Evolutionary conservation across 2,113 vertebrate species (phyloP), one percentile per base, ranked within the genome.

Genomic region (Garra rufa): DNA sequence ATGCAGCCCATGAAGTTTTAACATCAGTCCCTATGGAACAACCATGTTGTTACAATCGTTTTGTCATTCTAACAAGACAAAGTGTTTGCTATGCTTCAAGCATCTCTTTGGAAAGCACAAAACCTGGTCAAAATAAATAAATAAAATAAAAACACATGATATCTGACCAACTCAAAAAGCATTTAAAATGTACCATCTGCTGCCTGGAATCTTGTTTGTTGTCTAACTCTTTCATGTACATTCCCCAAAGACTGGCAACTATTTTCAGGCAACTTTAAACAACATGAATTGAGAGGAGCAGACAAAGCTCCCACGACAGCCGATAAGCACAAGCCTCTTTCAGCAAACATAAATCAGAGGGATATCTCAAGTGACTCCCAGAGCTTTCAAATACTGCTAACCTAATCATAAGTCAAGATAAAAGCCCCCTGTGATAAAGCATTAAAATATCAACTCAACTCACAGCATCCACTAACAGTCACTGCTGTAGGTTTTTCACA

Each of bases 341-440:
- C 85, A 88, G 87, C 41, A 79, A 82, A 74, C 84, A 88, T 46
- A 55, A 90, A 90, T 85, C 8, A 69, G 52, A 28, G 76, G 81
- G 26, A 90, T 91, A 88, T 93, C 89, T 91, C 89, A 90, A 88
- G 83, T 92, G 90, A 87, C 89, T 88, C 83, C 87, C 83, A 74
- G 82, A 83, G 76, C 30, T 57, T 85, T 90, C 85, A 65, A 84
- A 91, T 91, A 83, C 87, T 55, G 46, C 80, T 65, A 87, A 86
- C 83, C 86, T 38, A 86, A 92, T 89, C 87, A 91, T 87, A 84
- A 89, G 90, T 87, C 76, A 69, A 88, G 82, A 91, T 87, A 73
- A 92, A 90, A 89, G 82, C 73, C 21, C 76, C 34, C 55, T 52
- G 34, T 50, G 38, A 87, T 48, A 46, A 34, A 43, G 59, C 38